Percentiles rank a stretch among this genome's conserved stretches.
These are phyloP conservation scores for Yponomeuta plumbellus DNA, from an alignment of 2,888 invertebrate species.

Conservation along the genomic window DNA sequence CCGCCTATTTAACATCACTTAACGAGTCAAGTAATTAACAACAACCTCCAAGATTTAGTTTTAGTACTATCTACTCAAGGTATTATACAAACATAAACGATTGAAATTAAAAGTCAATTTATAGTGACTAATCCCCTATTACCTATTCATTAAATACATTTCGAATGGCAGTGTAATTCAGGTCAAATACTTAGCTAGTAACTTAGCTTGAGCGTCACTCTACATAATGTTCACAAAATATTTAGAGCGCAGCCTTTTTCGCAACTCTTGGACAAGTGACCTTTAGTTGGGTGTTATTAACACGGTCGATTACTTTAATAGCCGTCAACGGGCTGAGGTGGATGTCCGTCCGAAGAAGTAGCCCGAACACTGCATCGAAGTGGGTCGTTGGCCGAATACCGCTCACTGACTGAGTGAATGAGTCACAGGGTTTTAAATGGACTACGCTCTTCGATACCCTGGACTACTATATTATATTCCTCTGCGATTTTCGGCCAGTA, in stretches of 20 bases:
- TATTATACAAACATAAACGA: not conserved
- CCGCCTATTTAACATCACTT: not conserved
- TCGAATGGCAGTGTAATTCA: not conserved
- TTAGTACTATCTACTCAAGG: not conserved
- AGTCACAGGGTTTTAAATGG: slow-evolving; percentile 51
- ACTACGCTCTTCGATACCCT: slow-evolving; percentile 29
- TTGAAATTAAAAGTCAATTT: not conserved
- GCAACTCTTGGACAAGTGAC: slow-evolving; percentile 3
- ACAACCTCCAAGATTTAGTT: not conserved
- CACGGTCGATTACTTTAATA: slow-evolving; percentile 17
- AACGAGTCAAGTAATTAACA: not conserved
- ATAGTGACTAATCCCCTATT: not conserved
- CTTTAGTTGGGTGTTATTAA: slow-evolving; percentile 8
- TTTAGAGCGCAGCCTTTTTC: slow-evolving; percentile 8
- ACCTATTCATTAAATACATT: not conserved
- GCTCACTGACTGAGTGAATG: slow-evolving; percentile 45
- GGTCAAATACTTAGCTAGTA: not conserved
- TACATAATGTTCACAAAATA: slow-evolving; percentile 1
- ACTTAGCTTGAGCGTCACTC: not conserved
- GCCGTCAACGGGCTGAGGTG: not conserved
- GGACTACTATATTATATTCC: not conserved
- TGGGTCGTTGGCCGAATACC: slow-evolving; percentile 71
- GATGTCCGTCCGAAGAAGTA: slow-evolving; percentile 21
- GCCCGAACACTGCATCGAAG: slow-evolving; percentile 35
- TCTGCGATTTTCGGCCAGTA: not conserved